Base-by-base conservation (phyloP, 1,140 invertebrate genomes). In the Drosophila leontia region DNA sequence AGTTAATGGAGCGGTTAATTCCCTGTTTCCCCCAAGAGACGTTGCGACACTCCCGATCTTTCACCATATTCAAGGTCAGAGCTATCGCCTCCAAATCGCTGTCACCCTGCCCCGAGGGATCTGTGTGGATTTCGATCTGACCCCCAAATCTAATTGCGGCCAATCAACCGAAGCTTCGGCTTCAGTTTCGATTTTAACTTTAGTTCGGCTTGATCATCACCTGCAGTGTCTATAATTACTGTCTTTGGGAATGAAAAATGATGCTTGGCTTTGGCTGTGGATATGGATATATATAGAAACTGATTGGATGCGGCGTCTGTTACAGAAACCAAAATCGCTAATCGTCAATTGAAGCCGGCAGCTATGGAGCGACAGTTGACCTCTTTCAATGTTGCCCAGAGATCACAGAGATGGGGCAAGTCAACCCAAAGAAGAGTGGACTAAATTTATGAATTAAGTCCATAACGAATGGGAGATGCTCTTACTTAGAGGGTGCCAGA, bases 161-260 rank as follows among this genome's bases (percentile, higher is more conserved):
- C 69, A 85, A 84, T 80, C 68, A 80, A 84, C 82, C 57, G 39
- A 48, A 62, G 74, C 84, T 78, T 75, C 35, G 62, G 65, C 58
- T 80, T 53, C 42, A 26, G 72, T 55, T 67, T 45, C 42, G 39
- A 29, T 29, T 59, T 56, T 17, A 8, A 39, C 17, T 74, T 77
- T 29, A 67, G 53, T 26, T 39, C 48, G 32, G 48, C 79, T 35
- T 63, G 56, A 82, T 82, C 83, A 82, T 75, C 82, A 82, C 78
- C 80, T 86, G 75, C 70, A 78, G 82, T 53, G 45, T 83, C 69
- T 58, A 69, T 86, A 88, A 86, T 86, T 83, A 88, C 71, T 48
- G 63, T 48, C 55, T 68, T 76, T 72, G 69, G 26, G 50, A 55
- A 75, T 86, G 75, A 82, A 80, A 80, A 86, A 87, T 83, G 75